Base-by-base conservation (phyloP, 2,797 vertebrate genomes). In the Vireo griseus region DNA sequence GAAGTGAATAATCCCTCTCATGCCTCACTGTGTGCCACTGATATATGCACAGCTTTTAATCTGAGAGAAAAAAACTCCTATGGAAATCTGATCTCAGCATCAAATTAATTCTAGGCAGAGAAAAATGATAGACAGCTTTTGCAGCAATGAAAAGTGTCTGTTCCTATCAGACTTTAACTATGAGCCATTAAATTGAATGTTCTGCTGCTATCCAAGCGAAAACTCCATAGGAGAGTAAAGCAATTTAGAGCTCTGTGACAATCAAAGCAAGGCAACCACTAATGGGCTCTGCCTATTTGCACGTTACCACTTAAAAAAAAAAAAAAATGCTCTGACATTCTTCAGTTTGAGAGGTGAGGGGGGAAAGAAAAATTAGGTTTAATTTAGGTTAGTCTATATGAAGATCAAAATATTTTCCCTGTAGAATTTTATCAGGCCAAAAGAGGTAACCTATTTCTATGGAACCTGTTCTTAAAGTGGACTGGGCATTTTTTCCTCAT, bases 11-110 rank as follows among this genome's bases (percentile, higher is more conserved):
- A 93, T 57, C 35, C 58, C 52, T 92, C 81, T 94, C 75, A 91
- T 44, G 28, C 20, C 28, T 24, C 74, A 50, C 19, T 45, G 24
- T 58, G 35, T 72, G 50, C 47, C 57, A 66, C 63, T 79, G 55
- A 87, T 85, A 26, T 71, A 90, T 61, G 88, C 86, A 79, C 21
- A 87, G 71, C 45, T 91, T 91, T 89, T 91, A 88, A 96, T 94
- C 81, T 62, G 67, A 78, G 42, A 8, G 31, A 1, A 28, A 67
- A 85, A 80, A 82, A 55, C 16, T 9, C n/a, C 42, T 39, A 37
- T n/a, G 54, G 73, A 92, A 92, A 90, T 68, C 72, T 86, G 57
- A 75, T 91, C 72, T 80, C 54, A 50, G 61, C 82, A 91, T 85
- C 84, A 96, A 88, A 83, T 40, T 20, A 78, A 47, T 87, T 90